Evolutionary conservation across 2,797 vertebrate genomes (phyloP).

Genomic region (Cyprinodon diabolis): DNA sequence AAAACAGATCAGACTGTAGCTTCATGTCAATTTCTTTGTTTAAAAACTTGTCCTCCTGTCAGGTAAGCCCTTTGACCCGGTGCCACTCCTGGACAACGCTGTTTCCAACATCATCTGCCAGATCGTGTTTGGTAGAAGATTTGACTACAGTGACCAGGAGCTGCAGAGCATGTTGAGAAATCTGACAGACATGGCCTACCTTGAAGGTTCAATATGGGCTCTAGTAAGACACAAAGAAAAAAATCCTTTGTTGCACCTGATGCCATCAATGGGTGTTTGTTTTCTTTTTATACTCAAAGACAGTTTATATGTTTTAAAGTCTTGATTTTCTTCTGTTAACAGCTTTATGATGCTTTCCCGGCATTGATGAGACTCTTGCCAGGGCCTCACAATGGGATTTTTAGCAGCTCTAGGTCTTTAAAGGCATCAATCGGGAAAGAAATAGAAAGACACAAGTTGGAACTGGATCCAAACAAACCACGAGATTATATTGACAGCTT

Average conservation of each 20-base stretch:
- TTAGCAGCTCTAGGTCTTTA: conserved; percentile 67
- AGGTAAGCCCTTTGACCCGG: conserved; percentile 77
- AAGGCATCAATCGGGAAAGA: conserved; percentile 67
- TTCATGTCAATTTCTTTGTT: too few relatives aligned
- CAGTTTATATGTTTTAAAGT: not conserved
- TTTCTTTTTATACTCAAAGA: too few relatives aligned
- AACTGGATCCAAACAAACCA: conserved; percentile 76
- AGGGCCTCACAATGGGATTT: conserved; percentile 77
- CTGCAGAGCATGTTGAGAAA: conserved; percentile 75
- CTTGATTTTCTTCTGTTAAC: conserved; percentile 14
- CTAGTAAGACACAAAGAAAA: conserved; percentile 58
- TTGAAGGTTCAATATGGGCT: conserved; percentile 80
- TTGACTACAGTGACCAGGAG: conserved; percentile 71
- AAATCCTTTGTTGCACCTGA: too few relatives aligned
- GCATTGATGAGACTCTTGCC: conserved; percentile 75
- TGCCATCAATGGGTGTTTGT: too few relatives aligned
- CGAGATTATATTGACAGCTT: conserved; percentile 83
- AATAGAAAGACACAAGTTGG: conserved; percentile 76
- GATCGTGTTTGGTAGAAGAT: conserved; percentile 79
- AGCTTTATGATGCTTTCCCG: conserved; percentile 80
- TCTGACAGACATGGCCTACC: conserved; percentile 68
- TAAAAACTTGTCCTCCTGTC: conserved; percentile 2
- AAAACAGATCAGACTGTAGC: too few relatives aligned
- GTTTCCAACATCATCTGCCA: conserved; percentile 83
- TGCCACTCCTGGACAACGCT: conserved; percentile 71